Percentiles rank a stretch among this genome's conserved stretches.
phyloP scores from a whole-genome alignment of 2,113 vertebrate genomes.

The Rattus rattus region DNA sequence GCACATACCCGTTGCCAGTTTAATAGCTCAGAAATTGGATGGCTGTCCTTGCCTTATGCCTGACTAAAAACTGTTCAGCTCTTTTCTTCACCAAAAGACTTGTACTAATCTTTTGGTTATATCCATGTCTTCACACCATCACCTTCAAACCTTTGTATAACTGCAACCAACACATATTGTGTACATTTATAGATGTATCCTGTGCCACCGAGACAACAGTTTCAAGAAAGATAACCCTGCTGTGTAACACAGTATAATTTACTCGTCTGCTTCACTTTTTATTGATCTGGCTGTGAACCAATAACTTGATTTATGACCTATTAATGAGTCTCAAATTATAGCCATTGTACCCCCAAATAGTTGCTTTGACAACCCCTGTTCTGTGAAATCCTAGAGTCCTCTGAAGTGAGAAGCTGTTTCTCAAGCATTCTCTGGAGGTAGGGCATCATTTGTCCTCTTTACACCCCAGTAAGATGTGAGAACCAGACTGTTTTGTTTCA shows the following conservation, averaged over 20 bases:
- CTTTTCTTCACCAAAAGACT: neutral
- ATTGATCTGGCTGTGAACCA: neutral
- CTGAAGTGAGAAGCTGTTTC: neutral
- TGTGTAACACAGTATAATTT: neutral
- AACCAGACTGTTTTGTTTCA: neutral
- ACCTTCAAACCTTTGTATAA: neutral
- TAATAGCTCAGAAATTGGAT: neutral
- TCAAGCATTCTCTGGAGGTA: neutral
- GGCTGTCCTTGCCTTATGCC: neutral
- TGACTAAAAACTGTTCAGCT: neutral
- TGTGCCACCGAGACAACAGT: neutral
- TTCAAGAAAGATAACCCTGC: neutral
- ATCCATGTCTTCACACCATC: neutral
- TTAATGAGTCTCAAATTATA: neutral
- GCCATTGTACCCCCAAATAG: neutral
- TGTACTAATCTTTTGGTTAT: neutral
- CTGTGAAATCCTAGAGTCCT: neutral
- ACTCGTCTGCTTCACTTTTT: slow-evolving; percentile 20
- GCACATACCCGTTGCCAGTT: neutral
- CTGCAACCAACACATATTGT: neutral
- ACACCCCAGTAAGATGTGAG: neutral
- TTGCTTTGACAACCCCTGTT: neutral
- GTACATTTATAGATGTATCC: neutral
- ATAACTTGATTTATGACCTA: neutral
- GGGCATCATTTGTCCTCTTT: neutral